Evolutionary conservation across 2,797 vertebrate genomes (phyloP).

Genomic region (Nasua narica): DNA sequence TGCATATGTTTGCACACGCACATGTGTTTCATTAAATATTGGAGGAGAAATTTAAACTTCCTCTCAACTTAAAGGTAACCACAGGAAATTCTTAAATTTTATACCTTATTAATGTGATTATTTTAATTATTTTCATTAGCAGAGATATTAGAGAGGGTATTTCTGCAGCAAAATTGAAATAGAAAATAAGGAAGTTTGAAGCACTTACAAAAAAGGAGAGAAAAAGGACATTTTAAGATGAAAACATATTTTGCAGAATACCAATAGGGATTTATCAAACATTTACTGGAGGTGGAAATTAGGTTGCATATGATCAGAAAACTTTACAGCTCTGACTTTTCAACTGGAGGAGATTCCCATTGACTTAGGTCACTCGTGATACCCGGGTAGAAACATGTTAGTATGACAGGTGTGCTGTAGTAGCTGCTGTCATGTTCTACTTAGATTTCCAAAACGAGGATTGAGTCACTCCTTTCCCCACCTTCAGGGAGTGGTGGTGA

Average conservation of each 20-base stretch:
- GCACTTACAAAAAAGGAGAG: background rate
- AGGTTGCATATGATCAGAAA: background rate
- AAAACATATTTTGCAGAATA: background rate
- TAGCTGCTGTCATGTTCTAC: background rate
- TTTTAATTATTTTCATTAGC: slow-evolving; percentile 61
- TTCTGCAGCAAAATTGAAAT: slow-evolving; percentile 21
- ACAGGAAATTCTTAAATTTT: slow-evolving; percentile 49
- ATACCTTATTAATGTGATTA: slow-evolving; percentile 46
- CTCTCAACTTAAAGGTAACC: slow-evolving; percentile 14
- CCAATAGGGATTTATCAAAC: background rate
- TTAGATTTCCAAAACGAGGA: background rate
- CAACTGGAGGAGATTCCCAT: background rate
- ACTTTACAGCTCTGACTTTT: background rate
- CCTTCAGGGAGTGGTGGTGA: background rate
- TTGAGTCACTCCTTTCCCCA: background rate
- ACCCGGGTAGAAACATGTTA: background rate
- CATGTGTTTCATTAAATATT: slow-evolving; percentile 60
- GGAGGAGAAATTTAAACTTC: slow-evolving; percentile 44
- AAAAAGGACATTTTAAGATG: background rate
- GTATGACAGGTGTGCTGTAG: background rate
- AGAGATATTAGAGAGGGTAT: slow-evolving; percentile 9
- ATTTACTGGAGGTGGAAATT: background rate
- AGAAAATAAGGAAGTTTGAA: slow-evolving; percentile 16
- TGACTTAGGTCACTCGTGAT: background rate
- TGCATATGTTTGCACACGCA: background rate